Conservation (phyloP, 2,888 invertebrate species). For the Volucella inflata region DNA sequence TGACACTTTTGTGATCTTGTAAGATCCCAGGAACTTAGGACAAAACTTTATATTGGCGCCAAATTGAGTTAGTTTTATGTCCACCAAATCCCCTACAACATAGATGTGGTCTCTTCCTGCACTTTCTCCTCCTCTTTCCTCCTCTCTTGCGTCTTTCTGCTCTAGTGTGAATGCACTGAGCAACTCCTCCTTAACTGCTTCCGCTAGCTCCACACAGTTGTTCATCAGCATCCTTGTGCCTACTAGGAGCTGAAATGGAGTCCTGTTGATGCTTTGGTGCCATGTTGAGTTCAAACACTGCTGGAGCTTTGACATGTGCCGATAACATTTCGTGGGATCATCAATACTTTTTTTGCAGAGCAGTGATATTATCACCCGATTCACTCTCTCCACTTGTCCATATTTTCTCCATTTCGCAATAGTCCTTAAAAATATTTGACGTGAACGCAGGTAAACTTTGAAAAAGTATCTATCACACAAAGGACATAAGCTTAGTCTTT, state of each 20-base stretch:
- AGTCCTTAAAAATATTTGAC: conserved; percentile 3
- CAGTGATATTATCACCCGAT: too few relatives aligned
- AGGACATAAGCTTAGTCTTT: conserved; percentile 4
- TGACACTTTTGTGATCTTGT: not conserved
- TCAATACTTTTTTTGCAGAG: too few relatives aligned
- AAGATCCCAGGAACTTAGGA: not conserved
- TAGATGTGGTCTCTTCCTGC: not conserved
- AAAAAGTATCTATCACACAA: not conserved
- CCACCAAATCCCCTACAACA: not conserved
- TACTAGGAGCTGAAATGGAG: too few relatives aligned
- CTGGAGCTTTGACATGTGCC: not conserved
- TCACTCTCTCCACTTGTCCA: not conserved
- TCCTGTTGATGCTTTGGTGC: too few relatives aligned
- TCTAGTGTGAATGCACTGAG: too few relatives aligned
- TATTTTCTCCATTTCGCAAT: conserved; percentile 13
- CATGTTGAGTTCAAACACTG: too few relatives aligned
- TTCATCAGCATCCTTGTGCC: not conserved
- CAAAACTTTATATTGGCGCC: not conserved
- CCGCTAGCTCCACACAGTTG: not conserved
- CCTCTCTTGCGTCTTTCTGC: too few relatives aligned
- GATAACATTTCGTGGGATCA: not conserved
- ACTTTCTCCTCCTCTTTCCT: not conserved
- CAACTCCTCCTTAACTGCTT: not conserved
- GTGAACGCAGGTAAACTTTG: conserved; percentile 15
- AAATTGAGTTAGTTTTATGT: not conserved